Conservation (phyloP, 2,113 vertebrate species). For the Muntiacus muntjak region DNA sequence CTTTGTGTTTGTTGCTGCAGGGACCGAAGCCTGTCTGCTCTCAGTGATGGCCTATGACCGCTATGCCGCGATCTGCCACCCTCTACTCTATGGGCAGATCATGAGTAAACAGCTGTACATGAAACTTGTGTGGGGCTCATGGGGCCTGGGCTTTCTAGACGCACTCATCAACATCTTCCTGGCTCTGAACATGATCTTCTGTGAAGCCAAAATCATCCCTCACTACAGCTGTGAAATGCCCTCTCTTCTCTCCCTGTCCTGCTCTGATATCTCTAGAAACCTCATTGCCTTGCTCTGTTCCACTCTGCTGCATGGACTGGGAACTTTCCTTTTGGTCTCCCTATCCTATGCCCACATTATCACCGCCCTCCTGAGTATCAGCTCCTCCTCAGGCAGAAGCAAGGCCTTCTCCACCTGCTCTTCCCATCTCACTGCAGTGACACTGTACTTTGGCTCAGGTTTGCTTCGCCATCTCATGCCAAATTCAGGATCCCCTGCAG, state of each 20-base stretch:
- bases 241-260: conserved; percentile 16
- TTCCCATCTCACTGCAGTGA: conserved; percentile 21
- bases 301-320: not conserved
- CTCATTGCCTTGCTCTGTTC: not conserved
- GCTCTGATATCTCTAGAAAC: not conserved
- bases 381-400: not conserved
- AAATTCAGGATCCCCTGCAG: not conserved
- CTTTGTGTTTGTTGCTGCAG: conserved; percentile 24
- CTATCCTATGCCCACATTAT: conserved; percentile 3
- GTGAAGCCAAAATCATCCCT: not conserved
- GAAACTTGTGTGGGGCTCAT: not conserved
- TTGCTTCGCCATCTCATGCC: conserved; percentile 21
- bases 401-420: conserved; percentile 41
- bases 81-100: conserved; percentile 2
- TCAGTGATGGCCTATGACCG: conserved; percentile 35
- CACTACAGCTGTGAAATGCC: conserved; percentile 41
- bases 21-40: not conserved
- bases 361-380: not conserved
- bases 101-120: not conserved
- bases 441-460: conserved; percentile 18
- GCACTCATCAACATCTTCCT: not conserved
- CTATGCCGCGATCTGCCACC: conserved; percentile 17
- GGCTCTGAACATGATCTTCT: not conserved
- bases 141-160: not conserved
- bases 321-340: not conserved